Base-by-base conservation (phyloP, 2,113 vertebrate genomes). In the Trematocara zebra region DNA sequence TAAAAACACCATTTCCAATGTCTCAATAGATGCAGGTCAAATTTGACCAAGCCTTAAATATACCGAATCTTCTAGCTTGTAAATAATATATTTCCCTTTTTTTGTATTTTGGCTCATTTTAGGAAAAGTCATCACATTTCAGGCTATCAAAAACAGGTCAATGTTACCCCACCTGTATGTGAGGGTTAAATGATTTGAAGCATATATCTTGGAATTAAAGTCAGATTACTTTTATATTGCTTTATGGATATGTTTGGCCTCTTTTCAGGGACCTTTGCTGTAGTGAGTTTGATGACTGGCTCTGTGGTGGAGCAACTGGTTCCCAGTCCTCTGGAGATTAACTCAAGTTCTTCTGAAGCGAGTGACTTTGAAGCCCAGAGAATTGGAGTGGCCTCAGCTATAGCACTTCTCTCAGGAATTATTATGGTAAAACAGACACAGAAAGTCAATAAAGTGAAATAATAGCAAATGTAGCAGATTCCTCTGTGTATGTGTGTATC, bases 241-340 rank as follows among this genome's bases (percentile, higher is more conserved):
- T 76, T 51, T n/a, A 74, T 49, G 87, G 84, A 88, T 11, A 35
- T 28, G 17, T 42, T 9, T 12, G 15, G 5, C 20, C 15, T 78
- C 80, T 79, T 72, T 47, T 42, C 89, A 98, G 98, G 98, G 92
- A 98, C 98, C 14, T 98, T 98, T 94, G 98, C 97, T 31, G 97
- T 98, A 7, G 95, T 98, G 83, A 98, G 97, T 84, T 95, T 98
- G 78, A 98, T 98, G 98, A 97, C 97, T 0, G 97, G 98, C 83
- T 97, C 97, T 0, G 97, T 97, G 3, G 97, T 98, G 61, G 97
- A 98, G 91, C 96, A 96, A 87, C 92, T 98, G 72, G 97, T 97
- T 53, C 97, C 97, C 1, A 95, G 92, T 35, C 94, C 97, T 7
- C 88, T 96, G 47, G 93, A 88, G 5, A 88, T 97, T 87, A 97